A percentile compares a stretch with the other conserved stretches of the same genome.
Conservation (phyloP, 2,113 vertebrate genomes). For the Oreochromis tanganicae region DNA sequence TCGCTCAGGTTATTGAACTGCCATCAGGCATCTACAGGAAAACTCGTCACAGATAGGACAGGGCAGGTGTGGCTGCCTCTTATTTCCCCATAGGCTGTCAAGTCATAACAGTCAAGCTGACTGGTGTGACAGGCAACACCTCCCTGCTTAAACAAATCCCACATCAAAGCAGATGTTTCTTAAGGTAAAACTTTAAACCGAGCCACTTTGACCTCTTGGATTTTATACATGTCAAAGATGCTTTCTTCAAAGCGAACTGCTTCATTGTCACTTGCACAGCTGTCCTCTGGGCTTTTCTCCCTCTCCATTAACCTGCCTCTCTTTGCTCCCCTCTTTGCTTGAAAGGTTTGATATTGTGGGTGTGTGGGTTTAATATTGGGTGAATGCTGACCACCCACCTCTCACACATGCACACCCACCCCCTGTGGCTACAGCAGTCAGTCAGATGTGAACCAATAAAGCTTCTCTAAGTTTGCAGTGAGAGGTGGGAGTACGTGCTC, state of each 20-base stretch:
- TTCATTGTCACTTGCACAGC: background rate
- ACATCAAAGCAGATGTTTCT: background rate
- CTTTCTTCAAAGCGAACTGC: background rate
- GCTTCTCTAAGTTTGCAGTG: constrained; percentile 14
- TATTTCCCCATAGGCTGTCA: background rate
- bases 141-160: background rate
- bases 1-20: background rate
- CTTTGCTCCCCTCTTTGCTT: background rate
- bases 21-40: background rate
- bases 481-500: background rate
- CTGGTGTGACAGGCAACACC: background rate
- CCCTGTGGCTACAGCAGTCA: constrained; percentile 30
- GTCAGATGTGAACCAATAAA: constrained; percentile 49
- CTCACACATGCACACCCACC: background rate
- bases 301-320: background rate
- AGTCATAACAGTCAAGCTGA: background rate
- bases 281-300: background rate
- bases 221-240: background rate
- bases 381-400: background rate
- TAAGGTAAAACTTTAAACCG: background rate
- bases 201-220: background rate
- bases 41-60: background rate
- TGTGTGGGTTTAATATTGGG: constrained; percentile 22
- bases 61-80: background rate
- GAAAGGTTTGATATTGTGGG: constrained; percentile 13